phyloP scores from a whole-genome alignment of 2,888 invertebrate species.

The Dryobota labecula region DNA sequence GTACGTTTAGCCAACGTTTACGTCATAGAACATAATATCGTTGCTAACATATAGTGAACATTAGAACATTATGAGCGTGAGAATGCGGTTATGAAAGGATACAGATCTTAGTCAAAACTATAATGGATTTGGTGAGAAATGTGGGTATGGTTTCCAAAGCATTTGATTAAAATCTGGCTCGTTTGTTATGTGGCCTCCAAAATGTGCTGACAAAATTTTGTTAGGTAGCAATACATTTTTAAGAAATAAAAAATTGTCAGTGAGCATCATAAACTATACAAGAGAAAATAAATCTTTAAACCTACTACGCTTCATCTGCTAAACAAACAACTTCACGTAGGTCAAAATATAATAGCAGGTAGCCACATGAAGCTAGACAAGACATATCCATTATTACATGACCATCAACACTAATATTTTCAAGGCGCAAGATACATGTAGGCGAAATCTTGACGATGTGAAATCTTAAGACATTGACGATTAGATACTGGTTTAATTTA shows the following conservation, averaged over 20 bases:
- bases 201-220: not conserved
- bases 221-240: not conserved
- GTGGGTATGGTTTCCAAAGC: constrained; percentile 42
- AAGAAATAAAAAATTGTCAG: not conserved
- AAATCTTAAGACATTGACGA: constrained; percentile 27
- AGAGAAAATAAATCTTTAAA: not conserved
- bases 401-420: constrained; percentile 16
- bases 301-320: not conserved
- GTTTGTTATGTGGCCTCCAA: not conserved
- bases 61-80: constrained; percentile 48
- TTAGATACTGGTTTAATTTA: constrained; percentile 21
- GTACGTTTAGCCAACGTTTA: constrained; percentile 4
- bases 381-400: constrained; percentile 2
- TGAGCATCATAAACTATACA: not conserved
- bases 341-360: not conserved
- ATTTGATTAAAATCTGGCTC: constrained; percentile 12
- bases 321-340: not conserved
- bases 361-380: not conserved
- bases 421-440: constrained; percentile 26
- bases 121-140: constrained; percentile 51
- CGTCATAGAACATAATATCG: constrained; percentile 24
- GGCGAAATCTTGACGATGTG: constrained; percentile 25
- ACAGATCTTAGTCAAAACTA: constrained; percentile 42
- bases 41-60: constrained; percentile 23
- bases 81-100: constrained; percentile 47